Conservation (phyloP, 2,797 vertebrate species). For the Enoplosus armatus region DNA sequence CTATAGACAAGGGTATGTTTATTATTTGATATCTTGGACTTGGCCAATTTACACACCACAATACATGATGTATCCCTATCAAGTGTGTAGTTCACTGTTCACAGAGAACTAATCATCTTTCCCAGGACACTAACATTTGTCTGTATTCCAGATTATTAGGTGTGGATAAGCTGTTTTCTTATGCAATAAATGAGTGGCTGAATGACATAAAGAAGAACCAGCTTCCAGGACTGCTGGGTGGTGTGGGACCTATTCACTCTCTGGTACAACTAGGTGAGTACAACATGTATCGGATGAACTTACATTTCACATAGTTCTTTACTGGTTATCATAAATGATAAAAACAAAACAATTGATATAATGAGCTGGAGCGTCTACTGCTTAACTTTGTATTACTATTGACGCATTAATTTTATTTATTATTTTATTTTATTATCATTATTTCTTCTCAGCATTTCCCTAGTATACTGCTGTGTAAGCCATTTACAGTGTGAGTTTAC, state of each 20-base stretch:
- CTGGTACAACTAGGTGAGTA: slow-evolving; percentile 94
- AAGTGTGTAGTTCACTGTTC: background rate
- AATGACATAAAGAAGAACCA: slow-evolving; percentile 99
- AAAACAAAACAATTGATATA: background rate
- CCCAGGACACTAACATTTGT: slow-evolving; percentile 1
- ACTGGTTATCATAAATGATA: background rate
- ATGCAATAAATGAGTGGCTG: slow-evolving; percentile 96
- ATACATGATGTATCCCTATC: background rate
- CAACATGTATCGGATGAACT: background rate
- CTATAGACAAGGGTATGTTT: slow-evolving; percentile 94
- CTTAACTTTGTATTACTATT: background rate
- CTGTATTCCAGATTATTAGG: slow-evolving; percentile 91
- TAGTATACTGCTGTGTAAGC: background rate
- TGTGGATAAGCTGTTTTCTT: slow-evolving; percentile 96
- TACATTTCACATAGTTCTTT: background rate
- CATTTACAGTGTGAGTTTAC: background rate
- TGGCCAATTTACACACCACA: background rate
- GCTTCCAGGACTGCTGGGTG: slow-evolving; percentile 95
- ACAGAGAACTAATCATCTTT: background rate
- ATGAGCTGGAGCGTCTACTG: background rate
- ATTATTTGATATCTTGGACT: slow-evolving; percentile 2
- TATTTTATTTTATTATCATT: background rate
- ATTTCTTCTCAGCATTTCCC: background rate
- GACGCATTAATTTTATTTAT: background rate
- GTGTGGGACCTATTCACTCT: slow-evolving; percentile 98